Evolutionary conservation across 2,113 vertebrate genomes (phyloP), one percentile per base, ranked within the genome.

Genomic region (Climacteris rufus): DNA sequence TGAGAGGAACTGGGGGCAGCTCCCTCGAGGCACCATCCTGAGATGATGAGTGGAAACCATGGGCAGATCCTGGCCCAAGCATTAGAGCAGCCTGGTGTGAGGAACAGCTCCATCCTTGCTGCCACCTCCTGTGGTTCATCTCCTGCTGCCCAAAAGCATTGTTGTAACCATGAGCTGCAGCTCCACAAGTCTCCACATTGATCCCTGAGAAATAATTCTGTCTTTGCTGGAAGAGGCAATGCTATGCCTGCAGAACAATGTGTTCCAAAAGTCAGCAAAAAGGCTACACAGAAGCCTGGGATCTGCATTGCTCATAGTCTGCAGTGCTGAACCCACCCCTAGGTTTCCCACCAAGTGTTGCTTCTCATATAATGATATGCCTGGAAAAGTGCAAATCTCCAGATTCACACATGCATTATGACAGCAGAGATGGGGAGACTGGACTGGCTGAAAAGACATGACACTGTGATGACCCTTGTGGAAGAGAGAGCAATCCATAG

Each of bases 91-190:
- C 56, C 16, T 7, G 14, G 3, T 24, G 53, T 4, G 2, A 5
- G 9, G 4, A 5, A 2, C 2, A 15, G n/a, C 40, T 65, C 28
- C 1, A 0, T 57, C 28, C n/a, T 33, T 57, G 63, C 24, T 3
- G 2, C 1, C 37, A 24, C 24, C 33, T 74, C 35, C 77, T 7
- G 31, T n/a, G 14, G 56, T 18, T 60, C 54, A 35, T 56, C 64
- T 52, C n/a, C 64, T 30, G 30, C 42, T 33, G 21, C 22, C 37
- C 7, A 2, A 83, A 69, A 61, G 14, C 40, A 27, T 13, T 19
- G 1, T 21, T 9, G 8, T 33, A 11, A 33, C 4, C 18, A 49
- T 76, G 68, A 80, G 33, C 70, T 70, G 60, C 59, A 30, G 28
- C 64, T 52, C 49, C 42, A 20, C 39, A 16, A 42, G 15, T 9